A percentile compares a stretch with the other conserved stretches of the same genome.
phyloP scores from a whole-genome alignment of 2,113 vertebrate species.

The Nycticorax nycticorax region DNA sequence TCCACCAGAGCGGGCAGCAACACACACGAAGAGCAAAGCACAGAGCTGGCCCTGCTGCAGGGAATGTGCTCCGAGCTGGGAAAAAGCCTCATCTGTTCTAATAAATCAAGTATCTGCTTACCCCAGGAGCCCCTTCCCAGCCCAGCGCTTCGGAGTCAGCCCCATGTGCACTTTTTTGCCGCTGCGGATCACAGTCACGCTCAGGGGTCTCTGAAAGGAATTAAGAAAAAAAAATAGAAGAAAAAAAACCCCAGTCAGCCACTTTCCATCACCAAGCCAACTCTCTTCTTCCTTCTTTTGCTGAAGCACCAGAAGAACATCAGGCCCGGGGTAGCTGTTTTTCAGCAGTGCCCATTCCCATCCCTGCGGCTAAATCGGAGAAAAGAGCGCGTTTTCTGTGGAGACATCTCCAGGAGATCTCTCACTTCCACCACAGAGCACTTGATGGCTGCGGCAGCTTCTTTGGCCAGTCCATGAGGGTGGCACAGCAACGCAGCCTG shows the following conservation, averaged over 20 bases:
- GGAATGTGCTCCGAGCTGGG: rapidly evolving
- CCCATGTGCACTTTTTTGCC: slow-evolving; percentile 82
- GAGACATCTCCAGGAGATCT: background rate
- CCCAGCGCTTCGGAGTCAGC: slow-evolving; percentile 89
- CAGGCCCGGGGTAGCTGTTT: background rate
- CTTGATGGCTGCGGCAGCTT: background rate
- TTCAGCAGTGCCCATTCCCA: background rate
- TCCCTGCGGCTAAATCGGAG: background rate
- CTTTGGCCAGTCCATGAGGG: background rate
- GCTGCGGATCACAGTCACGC: slow-evolving; percentile 81
- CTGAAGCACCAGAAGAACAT: background rate
- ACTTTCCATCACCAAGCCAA: background rate
- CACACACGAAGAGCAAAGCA: background rate
- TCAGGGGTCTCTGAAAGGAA: slow-evolving; percentile 83
- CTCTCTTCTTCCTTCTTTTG: background rate
- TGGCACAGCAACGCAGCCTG: background rate
- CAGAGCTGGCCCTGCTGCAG: background rate
- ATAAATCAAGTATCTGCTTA: slow-evolving; percentile 7
- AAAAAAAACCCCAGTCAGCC: background rate
- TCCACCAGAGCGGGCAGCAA: background rate
- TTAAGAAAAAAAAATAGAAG: background rate
- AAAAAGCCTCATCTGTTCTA: background rate
- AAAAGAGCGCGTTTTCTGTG: background rate
- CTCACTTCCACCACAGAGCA: background rate
- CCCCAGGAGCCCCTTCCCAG: slow-evolving; percentile 92